phyloP scores from a whole-genome alignment of 1,140 invertebrate species.

The Procambarus virginalis region DNA sequence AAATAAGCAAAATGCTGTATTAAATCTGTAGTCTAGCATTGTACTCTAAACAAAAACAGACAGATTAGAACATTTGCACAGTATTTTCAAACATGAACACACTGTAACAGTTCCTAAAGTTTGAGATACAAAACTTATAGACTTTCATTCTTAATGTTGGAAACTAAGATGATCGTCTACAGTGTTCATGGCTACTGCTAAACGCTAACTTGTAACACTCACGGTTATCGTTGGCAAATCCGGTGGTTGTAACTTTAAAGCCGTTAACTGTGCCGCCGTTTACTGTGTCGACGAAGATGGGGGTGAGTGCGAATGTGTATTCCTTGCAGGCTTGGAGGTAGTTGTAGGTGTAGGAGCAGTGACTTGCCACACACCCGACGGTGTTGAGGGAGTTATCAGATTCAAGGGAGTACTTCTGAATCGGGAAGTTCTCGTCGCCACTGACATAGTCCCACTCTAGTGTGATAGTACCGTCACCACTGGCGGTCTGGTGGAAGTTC shows the following conservation, averaged over 20 bases:
- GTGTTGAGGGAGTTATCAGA: slow-evolving; percentile 16
- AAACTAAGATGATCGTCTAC: too few species aligned
- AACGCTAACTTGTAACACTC: background rate
- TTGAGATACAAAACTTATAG: too few species aligned
- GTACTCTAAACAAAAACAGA: too few species aligned
- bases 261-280: background rate
- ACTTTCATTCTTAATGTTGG: too few species aligned
- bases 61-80: too few species aligned
- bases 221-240: slow-evolving; percentile 27
- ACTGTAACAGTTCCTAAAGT: too few species aligned
- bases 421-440: background rate
- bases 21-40: too few species aligned
- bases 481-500: slow-evolving; percentile 12
- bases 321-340: slow-evolving; percentile 20
- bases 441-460: slow-evolving; percentile 17
- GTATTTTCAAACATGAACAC: too few species aligned
- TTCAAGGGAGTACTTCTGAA: slow-evolving; percentile 37
- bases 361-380: background rate
- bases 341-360: background rate
- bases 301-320: slow-evolving; percentile 30
- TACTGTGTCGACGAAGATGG: slow-evolving; percentile 13
- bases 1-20: too few species aligned
- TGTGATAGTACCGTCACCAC: background rate
- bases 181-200: too few species aligned
- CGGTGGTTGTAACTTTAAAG: background rate